Conservation (phyloP, 1,140 invertebrate species). For the Caenorhabditis latens region DNA sequence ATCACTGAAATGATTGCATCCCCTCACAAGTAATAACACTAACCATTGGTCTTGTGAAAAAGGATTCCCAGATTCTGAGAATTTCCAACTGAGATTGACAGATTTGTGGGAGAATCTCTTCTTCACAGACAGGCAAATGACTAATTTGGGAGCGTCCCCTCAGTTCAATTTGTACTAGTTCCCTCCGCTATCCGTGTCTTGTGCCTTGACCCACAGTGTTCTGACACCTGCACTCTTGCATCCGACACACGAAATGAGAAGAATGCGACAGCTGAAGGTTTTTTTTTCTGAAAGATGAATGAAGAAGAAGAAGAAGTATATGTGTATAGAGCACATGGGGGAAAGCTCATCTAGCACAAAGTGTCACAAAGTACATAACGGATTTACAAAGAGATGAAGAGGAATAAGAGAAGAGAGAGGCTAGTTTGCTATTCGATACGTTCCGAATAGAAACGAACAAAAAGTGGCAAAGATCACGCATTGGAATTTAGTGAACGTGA, state of each 20-base stretch:
- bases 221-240: slow-evolving; percentile 14
- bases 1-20: background rate
- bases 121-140: background rate
- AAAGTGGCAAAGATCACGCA: no score
- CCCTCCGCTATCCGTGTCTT: background rate
- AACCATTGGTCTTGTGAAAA: background rate
- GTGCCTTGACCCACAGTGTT: background rate
- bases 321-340: background rate
- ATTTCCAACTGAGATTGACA: background rate
- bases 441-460: background rate
- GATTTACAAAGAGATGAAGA: background rate
- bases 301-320: background rate
- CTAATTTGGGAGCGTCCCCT: background rate
- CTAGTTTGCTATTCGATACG: slow-evolving; percentile 8
- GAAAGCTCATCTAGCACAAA: background rate
- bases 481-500: no score
- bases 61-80: background rate
- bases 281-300: background rate
- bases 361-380: slow-evolving; percentile 26
- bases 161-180: background rate
- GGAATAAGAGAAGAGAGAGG: background rate
- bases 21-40: background rate
- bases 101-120: background rate
- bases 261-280: slow-evolving; percentile 15
- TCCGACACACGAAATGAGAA: background rate